Evolutionary conservation across 2,888 invertebrate genomes (phyloP).

Genomic region (Dasypogon diadema): DNA sequence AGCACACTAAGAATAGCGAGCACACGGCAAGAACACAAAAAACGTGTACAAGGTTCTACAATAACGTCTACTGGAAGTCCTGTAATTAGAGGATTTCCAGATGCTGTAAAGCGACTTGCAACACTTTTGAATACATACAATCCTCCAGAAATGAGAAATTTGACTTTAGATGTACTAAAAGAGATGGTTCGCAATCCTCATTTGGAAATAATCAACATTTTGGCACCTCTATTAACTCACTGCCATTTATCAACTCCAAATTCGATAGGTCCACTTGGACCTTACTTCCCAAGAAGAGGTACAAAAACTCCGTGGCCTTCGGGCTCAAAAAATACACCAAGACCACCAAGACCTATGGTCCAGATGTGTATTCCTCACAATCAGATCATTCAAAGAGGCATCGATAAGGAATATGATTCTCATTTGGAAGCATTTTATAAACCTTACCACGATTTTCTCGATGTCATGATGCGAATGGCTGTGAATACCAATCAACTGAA

Average conservation of each 20-base stretch:
- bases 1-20: slow-evolving; percentile 77
- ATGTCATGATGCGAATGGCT: slow-evolving; percentile 86
- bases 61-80: slow-evolving; percentile 55
- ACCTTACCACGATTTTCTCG: slow-evolving; percentile 91
- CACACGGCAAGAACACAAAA: slow-evolving; percentile 65
- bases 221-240: slow-evolving; percentile 87
- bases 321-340: slow-evolving; percentile 74
- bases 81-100: slow-evolving; percentile 86
- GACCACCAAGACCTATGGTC: slow-evolving; percentile 82
- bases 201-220: slow-evolving; percentile 74
- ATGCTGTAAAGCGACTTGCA: slow-evolving; percentile 86
- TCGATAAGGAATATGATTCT: slow-evolving; percentile 82
- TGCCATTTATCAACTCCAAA: slow-evolving; percentile 83
- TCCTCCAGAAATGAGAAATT: slow-evolving; percentile 83
- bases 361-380: slow-evolving; percentile 87
- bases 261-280: slow-evolving; percentile 77
- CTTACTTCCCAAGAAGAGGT: slow-evolving; percentile 81
- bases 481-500: slow-evolving; percentile 89
- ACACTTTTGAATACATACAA: slow-evolving; percentile 91
- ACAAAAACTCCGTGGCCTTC: slow-evolving; percentile 71
- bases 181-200: slow-evolving; percentile 67
- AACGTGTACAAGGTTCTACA: slow-evolving; percentile 63
- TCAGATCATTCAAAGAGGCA: slow-evolving; percentile 75
- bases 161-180: slow-evolving; percentile 77
- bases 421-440: slow-evolving; percentile 82